These are phyloP conservation scores for Hirudo medicinalis DNA, from an alignment of 1,140 invertebrate species.

Conservation along the genomic window DNA sequence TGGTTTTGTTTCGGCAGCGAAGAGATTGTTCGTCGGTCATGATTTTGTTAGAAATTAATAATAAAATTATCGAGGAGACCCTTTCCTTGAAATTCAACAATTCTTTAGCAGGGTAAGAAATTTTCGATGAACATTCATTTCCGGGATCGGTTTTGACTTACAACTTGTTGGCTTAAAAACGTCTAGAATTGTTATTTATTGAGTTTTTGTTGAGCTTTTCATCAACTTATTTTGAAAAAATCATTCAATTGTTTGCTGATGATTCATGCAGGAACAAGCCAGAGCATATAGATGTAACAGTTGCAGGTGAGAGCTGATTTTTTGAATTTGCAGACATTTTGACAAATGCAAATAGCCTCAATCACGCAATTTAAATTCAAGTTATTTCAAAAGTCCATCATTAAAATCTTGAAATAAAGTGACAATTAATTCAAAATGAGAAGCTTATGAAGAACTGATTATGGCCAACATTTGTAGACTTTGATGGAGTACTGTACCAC, in stretches of 20 bases:
- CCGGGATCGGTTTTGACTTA: neutral
- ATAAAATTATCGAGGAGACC: conserved; percentile 91
- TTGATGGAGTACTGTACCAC: conserved; percentile 96
- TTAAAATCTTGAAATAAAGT: neutral
- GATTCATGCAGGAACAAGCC: conserved; percentile 64
- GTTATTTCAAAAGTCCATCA: neutral
- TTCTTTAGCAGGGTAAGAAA: conserved; percentile 78
- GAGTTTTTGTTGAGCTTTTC: neutral
- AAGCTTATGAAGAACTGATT: neutral
- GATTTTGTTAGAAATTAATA: conserved; percentile 98
- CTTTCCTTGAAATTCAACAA: conserved; percentile 86
- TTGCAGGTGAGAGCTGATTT: conserved; percentile 41
- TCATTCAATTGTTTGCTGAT: neutral
- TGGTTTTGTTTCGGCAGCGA: no score
- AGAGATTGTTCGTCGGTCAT: conserved; percentile 44
- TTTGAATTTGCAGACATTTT: neutral
- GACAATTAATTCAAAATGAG: neutral
- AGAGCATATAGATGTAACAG: conserved; percentile 79
- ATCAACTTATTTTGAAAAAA: neutral
- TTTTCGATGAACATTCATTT: conserved; percentile 23
- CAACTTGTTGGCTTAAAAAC: neutral
- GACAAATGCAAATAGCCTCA: no score
- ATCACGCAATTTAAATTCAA: neutral
- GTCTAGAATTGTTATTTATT: conserved; percentile 6
- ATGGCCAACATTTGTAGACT: conserved; percentile 58